Conservation (phyloP, 2,888 invertebrate genomes). For the Drosophila kuntzei region DNA sequence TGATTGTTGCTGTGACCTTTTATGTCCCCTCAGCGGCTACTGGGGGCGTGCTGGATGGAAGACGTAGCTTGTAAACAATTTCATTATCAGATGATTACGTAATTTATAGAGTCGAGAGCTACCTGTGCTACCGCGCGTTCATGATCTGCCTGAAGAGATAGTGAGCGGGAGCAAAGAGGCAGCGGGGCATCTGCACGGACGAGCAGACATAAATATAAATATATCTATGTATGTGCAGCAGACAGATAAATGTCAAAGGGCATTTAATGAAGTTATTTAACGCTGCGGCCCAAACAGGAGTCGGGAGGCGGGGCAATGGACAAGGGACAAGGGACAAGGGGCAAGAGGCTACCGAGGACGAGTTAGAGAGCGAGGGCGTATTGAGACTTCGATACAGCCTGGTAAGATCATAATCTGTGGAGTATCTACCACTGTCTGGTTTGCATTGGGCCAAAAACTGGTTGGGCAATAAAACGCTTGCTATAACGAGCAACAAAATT, state of each 20-base stretch:
- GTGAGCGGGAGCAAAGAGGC: too few species aligned
- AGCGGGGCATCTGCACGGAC: slow-evolving; percentile 30
- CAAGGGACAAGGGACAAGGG: background rate
- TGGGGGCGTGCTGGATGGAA: slow-evolving; percentile 70
- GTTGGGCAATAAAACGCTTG: slow-evolving; percentile 81
- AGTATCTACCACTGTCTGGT: slow-evolving; percentile 28
- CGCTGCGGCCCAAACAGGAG: slow-evolving; percentile 47
- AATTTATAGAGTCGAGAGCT: slow-evolving; percentile 66
- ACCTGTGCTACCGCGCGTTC: slow-evolving; percentile 54
- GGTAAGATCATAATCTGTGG: slow-evolving; percentile 69
- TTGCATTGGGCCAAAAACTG: slow-evolving; percentile 72
- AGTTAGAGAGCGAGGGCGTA: slow-evolving; percentile 43
- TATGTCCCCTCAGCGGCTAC: slow-evolving; percentile 46
- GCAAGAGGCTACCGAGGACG: background rate
- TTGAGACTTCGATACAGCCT: slow-evolving; percentile 28
- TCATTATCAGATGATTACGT: slow-evolving; percentile 78
- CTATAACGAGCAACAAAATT: slow-evolving; percentile 84
- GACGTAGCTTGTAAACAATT: slow-evolving; percentile 76
- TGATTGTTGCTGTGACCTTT: slow-evolving; percentile 58
- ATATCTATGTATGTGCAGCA: slow-evolving; percentile 44
- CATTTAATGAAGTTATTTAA: slow-evolving; percentile 82
- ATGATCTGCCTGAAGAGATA: slow-evolving; percentile 58
- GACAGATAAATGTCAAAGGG: slow-evolving; percentile 78
- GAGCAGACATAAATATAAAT: slow-evolving; percentile 19
- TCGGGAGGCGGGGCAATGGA: slow-evolving; percentile 31